A percentile compares a stretch with the other conserved stretches of the same genome.
These are phyloP conservation scores for Apis cerana DNA, from an alignment of 1,140 invertebrate genomes.

Conservation along the genomic window DNA sequence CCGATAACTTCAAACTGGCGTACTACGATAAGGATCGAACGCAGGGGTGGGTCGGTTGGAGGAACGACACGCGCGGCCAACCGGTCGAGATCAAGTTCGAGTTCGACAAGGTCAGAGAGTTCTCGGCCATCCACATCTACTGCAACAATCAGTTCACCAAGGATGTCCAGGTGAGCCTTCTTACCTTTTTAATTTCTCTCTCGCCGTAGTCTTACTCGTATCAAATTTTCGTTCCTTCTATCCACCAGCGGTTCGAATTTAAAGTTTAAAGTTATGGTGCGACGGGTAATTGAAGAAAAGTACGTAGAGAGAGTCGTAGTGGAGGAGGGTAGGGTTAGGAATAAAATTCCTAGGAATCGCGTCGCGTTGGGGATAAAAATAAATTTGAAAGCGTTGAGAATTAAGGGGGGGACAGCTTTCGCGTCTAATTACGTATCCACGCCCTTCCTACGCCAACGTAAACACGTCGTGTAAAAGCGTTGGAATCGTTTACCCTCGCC, in stretches of 20 bases:
- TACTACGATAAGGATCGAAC: slow-evolving; percentile 82
- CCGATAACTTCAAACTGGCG: slow-evolving; percentile 87
- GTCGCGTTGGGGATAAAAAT: not conserved
- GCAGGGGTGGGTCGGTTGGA: slow-evolving; percentile 96
- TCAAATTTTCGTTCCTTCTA: no score
- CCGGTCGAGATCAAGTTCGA: slow-evolving; percentile 91
- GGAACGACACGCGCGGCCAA: slow-evolving; percentile 87
- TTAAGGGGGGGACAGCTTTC: slow-evolving; percentile 35
- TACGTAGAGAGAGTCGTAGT: no score
- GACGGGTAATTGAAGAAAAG: no score
- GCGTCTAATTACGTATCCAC: slow-evolving; percentile 52
- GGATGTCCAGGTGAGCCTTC: slow-evolving; percentile 85
- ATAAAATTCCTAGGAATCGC: not conserved
- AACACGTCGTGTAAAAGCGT: slow-evolving; percentile 44
- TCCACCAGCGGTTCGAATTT: no score
- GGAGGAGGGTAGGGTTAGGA: not conserved
- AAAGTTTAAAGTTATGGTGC: no score
- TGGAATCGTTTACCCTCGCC: slow-evolving; percentile 61
- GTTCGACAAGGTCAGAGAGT: slow-evolving; percentile 93
- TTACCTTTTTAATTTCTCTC: no score
- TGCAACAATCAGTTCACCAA: slow-evolving; percentile 90
- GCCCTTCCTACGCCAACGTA: slow-evolving; percentile 19
- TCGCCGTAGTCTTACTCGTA: no score
- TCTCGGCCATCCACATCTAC: slow-evolving; percentile 90
- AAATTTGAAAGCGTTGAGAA: not conserved